Conservation (phyloP, 2,113 vertebrate genomes). For the Mormoops blainvillei region DNA sequence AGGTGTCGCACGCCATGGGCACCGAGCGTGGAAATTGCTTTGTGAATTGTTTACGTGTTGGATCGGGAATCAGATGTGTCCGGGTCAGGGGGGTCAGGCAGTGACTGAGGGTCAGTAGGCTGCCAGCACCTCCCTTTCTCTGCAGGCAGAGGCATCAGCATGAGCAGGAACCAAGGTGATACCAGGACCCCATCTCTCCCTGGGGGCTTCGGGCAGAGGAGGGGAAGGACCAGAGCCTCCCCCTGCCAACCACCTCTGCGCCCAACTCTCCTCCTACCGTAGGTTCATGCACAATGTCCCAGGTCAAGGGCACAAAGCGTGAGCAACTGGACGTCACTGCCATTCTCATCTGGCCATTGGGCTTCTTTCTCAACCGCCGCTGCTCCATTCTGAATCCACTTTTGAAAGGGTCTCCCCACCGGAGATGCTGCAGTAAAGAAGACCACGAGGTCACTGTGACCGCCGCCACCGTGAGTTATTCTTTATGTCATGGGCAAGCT, state of each 20-base stretch:
- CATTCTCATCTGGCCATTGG: background rate
- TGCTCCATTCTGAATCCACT: background rate
- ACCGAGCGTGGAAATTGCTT: conserved; percentile 50
- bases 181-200: background rate
- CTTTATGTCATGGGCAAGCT: background rate
- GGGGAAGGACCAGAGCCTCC: background rate
- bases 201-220: background rate
- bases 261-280: background rate
- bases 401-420: background rate
- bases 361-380: background rate
- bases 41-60: conserved; percentile 41
- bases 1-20: too few species aligned
- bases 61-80: background rate
- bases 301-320: background rate
- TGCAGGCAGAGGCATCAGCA: background rate
- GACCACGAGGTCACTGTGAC: background rate
- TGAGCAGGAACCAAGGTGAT: background rate
- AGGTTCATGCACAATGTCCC: background rate
- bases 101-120: background rate
- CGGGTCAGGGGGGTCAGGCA: background rate
- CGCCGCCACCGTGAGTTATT: background rate
- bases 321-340: background rate
- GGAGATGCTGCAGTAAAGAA: background rate
- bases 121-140: background rate
- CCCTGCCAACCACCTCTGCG: background rate